phyloP scores from a whole-genome alignment of 1,140 invertebrate species.

The Dreissena rostriformis region DNA sequence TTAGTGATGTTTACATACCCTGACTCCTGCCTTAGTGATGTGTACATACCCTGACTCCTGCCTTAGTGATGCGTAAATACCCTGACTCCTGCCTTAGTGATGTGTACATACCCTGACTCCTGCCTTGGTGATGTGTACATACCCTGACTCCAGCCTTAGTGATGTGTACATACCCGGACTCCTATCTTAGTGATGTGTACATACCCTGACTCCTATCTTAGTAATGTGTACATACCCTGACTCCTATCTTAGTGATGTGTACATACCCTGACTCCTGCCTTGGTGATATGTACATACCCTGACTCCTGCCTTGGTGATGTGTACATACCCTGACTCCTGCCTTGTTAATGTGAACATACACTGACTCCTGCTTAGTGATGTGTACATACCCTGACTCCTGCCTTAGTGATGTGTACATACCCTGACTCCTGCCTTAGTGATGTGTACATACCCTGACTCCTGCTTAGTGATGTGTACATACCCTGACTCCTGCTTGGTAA shows the following conservation, averaged over 20 bases:
- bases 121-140: constrained; percentile 98
- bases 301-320: constrained; percentile 98
- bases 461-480: constrained; percentile 96
- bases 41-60: constrained; percentile 91
- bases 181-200: constrained; percentile 99
- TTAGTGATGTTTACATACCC: too few relatives aligned
- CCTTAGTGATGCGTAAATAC: constrained; percentile 98
- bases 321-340: constrained; percentile 93
- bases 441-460: constrained; percentile 89
- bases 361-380: too few relatives aligned
- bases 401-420: constrained; percentile 98
- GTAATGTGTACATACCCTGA: constrained; percentile 85
- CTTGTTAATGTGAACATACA: constrained; percentile 97
- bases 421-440: too few relatives aligned
- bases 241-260: constrained; percentile 98
- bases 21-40: too few relatives aligned
- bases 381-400: constrained; percentile 91
- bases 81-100: too few relatives aligned
- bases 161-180: constrained; percentile 86
- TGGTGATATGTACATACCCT: constrained; percentile 83
- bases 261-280: too few relatives aligned
- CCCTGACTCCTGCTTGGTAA: too few relatives aligned
- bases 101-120: constrained; percentile 89
- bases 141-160: too few relatives aligned
- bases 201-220: too few relatives aligned